A percentile compares a stretch with the other conserved stretches of the same genome.
Evolutionary conservation across 2,113 vertebrate genomes (phyloP).

Genomic region (Rousettus leschenaultii): DNA sequence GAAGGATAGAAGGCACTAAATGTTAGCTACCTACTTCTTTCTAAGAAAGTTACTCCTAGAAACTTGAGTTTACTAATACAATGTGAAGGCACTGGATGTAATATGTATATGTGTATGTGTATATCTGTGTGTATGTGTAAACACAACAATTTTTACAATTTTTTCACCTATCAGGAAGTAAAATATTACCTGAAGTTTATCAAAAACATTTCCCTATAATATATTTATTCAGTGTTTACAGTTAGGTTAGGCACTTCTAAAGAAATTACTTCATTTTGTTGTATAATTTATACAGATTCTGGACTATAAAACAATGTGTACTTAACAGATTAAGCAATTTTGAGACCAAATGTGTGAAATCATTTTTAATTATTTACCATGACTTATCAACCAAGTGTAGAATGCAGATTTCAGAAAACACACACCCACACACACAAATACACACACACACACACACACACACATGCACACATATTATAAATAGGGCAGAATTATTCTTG

Average conservation of each 20-base stretch:
- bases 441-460: too few relatives aligned
- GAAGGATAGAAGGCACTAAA: background rate
- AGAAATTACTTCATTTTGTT: background rate
- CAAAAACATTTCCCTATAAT: background rate
- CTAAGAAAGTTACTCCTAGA: background rate
- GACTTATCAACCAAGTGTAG: background rate
- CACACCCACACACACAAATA: too few relatives aligned
- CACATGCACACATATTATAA: background rate
- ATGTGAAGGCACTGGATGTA: background rate
- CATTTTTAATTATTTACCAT: background rate
- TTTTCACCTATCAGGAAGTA: background rate
- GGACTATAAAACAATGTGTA: background rate
- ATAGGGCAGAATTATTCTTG: background rate
- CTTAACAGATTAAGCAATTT: background rate
- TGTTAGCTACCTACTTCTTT: background rate
- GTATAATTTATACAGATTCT: background rate
- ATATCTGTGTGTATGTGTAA: background rate
- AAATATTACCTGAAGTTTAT: background rate
- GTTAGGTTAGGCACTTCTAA: background rate
- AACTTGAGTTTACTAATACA: background rate
- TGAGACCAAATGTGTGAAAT: background rate
- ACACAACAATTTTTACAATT: background rate
- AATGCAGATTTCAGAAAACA: background rate
- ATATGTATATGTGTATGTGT: background rate
- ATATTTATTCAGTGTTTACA: background rate